Evolutionary conservation across 2,888 invertebrate genomes (phyloP).

Genomic region (Scrobipalpa costella): DNA sequence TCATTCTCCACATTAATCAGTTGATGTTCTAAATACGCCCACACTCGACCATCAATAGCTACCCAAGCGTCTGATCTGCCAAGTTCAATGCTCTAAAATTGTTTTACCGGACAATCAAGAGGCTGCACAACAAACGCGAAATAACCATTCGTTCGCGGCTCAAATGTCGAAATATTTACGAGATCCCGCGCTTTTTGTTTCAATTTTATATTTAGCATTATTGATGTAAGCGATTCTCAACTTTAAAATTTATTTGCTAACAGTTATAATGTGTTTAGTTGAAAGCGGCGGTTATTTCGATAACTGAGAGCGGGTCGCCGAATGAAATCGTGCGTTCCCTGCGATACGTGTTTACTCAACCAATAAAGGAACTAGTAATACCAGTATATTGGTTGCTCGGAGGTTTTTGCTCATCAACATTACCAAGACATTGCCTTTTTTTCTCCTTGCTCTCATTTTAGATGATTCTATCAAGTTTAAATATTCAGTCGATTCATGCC

Average conservation of each 20-base stretch:
- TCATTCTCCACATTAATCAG: neutral
- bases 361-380: conserved; percentile 69
- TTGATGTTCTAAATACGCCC: conserved; percentile 10
- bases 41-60: conserved; percentile 20
- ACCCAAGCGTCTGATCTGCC: conserved; percentile 41
- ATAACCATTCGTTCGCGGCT: conserved; percentile 62
- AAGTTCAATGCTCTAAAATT: conserved; percentile 70
- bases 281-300: conserved; percentile 50
- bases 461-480: neutral
- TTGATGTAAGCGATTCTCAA: conserved; percentile 48
- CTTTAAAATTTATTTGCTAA: conserved; percentile 49
- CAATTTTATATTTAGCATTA: conserved; percentile 54
- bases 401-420: conserved; percentile 47
- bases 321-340: conserved; percentile 64
- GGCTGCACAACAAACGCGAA: conserved; percentile 67
- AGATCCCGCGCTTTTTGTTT: conserved; percentile 65
- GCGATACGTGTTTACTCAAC: conserved; percentile 66
- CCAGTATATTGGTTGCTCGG: conserved; percentile 56
- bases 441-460: neutral
- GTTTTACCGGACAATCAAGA: conserved; percentile 60
- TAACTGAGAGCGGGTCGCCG: conserved; percentile 47
- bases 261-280: conserved; percentile 52
- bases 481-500: neutral
- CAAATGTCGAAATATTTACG: conserved; percentile 72
- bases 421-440: conserved; percentile 18